These are phyloP conservation scores for Ypsolopha scabrella DNA, from an alignment of 2,888 invertebrate species.

Conservation along the genomic window DNA sequence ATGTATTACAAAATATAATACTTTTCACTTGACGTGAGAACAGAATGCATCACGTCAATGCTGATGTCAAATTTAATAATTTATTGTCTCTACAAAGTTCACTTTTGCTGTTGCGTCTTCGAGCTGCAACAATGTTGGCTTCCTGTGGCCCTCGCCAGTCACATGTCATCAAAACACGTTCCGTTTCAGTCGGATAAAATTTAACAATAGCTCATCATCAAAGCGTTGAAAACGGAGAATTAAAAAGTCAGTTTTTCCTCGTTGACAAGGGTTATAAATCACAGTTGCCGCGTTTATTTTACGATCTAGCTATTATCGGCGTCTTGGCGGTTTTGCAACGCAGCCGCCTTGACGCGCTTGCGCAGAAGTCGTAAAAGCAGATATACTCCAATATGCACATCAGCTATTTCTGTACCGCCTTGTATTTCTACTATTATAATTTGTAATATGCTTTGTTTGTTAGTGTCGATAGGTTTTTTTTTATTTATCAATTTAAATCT, in stretches of 20 bases:
- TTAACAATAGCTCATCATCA: constrained; percentile 52
- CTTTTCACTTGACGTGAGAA: no score
- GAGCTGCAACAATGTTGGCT: no score
- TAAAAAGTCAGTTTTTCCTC: constrained; percentile 53
- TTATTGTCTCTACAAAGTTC: no score
- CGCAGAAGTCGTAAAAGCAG: constrained; percentile 51
- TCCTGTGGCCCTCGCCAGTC: not conserved
- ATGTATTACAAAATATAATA: no score
- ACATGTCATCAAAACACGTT: not conserved
- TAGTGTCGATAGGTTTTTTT: no score
- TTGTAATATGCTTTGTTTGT: constrained; percentile 1
- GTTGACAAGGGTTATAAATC: constrained; percentile 59
- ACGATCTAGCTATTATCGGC: constrained; percentile 62
- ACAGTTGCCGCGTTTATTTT: constrained; percentile 57
- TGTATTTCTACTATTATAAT: constrained; percentile 27
- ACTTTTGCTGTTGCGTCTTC: no score
- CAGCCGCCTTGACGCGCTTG: constrained; percentile 23
- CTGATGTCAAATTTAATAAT: no score
- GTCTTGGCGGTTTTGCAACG: constrained; percentile 59
- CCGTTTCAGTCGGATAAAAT: constrained; percentile 18
- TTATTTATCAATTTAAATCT: no score
- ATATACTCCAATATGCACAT: constrained; percentile 49
- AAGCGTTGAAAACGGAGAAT: constrained; percentile 45
- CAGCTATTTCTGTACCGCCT: constrained; percentile 46
- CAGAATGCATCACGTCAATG: no score